Base-by-base conservation (phyloP, 2,113 vertebrate species). In the Corythornis vintsioides region DNA sequence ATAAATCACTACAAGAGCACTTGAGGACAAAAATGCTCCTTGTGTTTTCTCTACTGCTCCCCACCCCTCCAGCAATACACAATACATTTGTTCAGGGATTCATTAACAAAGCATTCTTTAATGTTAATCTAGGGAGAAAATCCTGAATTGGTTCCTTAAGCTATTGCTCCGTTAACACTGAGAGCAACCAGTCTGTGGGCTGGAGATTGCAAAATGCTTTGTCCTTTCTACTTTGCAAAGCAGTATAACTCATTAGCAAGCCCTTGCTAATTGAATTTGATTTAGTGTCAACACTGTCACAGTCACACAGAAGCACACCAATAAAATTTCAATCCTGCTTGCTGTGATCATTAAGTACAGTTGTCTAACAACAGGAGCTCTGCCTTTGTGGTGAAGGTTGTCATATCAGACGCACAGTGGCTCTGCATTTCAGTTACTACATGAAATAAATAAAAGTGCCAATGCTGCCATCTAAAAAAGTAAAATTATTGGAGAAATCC, bases 201-300 rank as follows among this genome's bases (percentile, higher is more conserved):
- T 79, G 63, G 57, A 93, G 92, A 96, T 82, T 90, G 92, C 69
- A 92, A 97, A 97, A 77, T 75, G 72, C 83, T 95, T 97, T 97
- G 96, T 95, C 94, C 92, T 96, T 95, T 95, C 86, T 95, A 86
- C 93, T 91, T 97, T 92, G 81, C 90, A 94, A 96, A 97, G 95
- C 91, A 84, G 88, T 79, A 25, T 87, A 96, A 96, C 86, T 97
- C 96, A 97, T 98, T 97, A 98, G 96, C 92, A 96, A 97, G 89
- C 78, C 96, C 75, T 71, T 90, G 96, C 92, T 98, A 98, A 98
- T 97, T 97, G 97, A 98, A 97, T 98, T 97, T 97, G 97, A 98
- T 98, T 98, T 98, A 96, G 88, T 95, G 95, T 97, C 97, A 97
- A 95, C 93, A 95, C 92, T 96, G 95, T 93, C 96, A 95, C 94